Conservation (phyloP, 2,113 vertebrate species). For the Romanogobio albipinnatus region DNA sequence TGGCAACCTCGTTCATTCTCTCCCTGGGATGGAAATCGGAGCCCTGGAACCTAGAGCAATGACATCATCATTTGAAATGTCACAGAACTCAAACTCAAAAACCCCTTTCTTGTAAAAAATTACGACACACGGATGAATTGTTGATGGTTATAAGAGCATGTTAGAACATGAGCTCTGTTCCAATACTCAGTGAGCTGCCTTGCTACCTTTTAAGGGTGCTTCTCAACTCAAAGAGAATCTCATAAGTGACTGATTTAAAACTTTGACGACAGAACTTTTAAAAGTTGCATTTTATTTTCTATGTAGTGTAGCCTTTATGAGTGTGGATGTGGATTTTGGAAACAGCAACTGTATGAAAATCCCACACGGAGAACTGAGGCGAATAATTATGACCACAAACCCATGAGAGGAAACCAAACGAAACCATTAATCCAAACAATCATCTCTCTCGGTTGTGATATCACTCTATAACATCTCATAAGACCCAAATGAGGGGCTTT, state of each 20-base stretch:
- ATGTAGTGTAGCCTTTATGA: not conserved
- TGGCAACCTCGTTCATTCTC: slow-evolving; percentile 14
- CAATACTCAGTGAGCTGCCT: not conserved
- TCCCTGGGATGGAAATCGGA: slow-evolving; percentile 15
- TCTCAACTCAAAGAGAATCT: not conserved
- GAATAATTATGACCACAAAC: slow-evolving; percentile 13
- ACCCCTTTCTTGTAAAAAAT: not conserved
- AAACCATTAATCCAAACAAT: slow-evolving; percentile 25
- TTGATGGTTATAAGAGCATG: not conserved
- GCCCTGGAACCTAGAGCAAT: slow-evolving; percentile 8
- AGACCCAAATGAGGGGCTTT: not conserved
- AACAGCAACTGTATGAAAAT: not conserved
- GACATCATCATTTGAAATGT: slow-evolving; percentile 38
- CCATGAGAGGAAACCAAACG: slow-evolving; percentile 16
- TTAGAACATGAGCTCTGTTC: not conserved
- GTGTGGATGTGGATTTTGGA: not conserved
- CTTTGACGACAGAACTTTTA: not conserved
- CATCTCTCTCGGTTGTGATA: not conserved
- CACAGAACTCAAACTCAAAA: slow-evolving; percentile 3
- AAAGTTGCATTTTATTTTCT: not conserved
- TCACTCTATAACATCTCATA: not conserved
- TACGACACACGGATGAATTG: not conserved
- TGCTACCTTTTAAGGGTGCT: not conserved
- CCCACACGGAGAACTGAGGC: slow-evolving; percentile 2
- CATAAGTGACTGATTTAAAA: not conserved